These are phyloP conservation scores for Micropterix aruncella DNA, from an alignment of 2,888 invertebrate species.

Conservation along the genomic window DNA sequence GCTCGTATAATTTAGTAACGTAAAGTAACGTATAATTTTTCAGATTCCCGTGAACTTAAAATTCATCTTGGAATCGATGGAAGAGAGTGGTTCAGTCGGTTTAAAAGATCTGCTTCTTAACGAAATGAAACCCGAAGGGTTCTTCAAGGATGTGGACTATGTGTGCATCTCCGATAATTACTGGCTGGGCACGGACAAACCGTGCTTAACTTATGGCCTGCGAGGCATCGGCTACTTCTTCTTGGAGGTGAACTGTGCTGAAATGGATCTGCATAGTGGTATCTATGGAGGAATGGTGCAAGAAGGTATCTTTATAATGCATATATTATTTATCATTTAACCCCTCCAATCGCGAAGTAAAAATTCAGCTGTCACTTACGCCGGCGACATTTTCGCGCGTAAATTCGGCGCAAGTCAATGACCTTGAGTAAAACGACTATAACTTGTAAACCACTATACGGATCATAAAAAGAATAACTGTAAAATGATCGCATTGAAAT, in stretches of 20 bases:
- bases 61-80: constrained; percentile 97
- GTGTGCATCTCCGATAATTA: constrained; percentile 98
- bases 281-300: constrained; percentile 87
- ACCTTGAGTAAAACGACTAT: too few relatives aligned
- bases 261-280: constrained; percentile 92
- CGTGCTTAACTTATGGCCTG: constrained; percentile 93
- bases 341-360: too few relatives aligned
- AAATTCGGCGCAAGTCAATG: too few relatives aligned
- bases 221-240: constrained; percentile 88
- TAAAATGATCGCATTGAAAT: too few relatives aligned
- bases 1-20: background rate
- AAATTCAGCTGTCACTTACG: too few relatives aligned
- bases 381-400: too few relatives aligned
- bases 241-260: constrained; percentile 75
- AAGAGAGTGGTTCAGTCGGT: constrained; percentile 95
- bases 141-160: constrained; percentile 75
- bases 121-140: constrained; percentile 45
- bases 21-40: too few relatives aligned
- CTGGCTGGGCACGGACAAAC: constrained; percentile 94
- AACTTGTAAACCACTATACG: too few relatives aligned
- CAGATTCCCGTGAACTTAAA: constrained; percentile 62
- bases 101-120: constrained; percentile 67
- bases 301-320: too few relatives aligned
- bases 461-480: too few relatives aligned
- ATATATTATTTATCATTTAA: too few relatives aligned